Evolutionary conservation across 1,140 invertebrate species (phyloP).

Genomic region (Achroia grisella): DNA sequence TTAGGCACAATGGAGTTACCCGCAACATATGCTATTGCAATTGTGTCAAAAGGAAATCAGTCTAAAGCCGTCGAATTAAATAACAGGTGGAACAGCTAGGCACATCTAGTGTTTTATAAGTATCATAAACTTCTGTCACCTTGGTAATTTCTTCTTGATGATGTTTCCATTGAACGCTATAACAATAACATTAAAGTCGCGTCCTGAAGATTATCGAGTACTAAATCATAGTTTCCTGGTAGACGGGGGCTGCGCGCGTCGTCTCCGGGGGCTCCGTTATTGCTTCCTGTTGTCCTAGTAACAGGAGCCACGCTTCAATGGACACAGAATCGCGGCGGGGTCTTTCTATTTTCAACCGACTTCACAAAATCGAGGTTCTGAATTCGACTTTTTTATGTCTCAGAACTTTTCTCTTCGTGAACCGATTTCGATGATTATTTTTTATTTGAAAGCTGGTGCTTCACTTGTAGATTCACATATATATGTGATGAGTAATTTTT

Average conservation of each 20-base stretch:
- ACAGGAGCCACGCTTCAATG: constrained; percentile 29
- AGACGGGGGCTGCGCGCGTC: constrained; percentile 17
- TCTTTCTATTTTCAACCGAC: not conserved
- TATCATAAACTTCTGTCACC: too few species aligned
- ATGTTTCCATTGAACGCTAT: not conserved
- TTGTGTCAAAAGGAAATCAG: too few species aligned
- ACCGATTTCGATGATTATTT: too few species aligned
- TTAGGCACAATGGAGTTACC: too few species aligned
- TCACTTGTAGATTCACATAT: too few species aligned
- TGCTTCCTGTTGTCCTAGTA: constrained; percentile 67
- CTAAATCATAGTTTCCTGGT: constrained; percentile 64
- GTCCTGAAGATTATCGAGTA: constrained; percentile 23
- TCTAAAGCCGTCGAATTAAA: too few species aligned
- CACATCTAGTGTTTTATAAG: too few species aligned
- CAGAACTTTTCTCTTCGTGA: too few species aligned
- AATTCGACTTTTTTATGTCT: constrained; percentile 13
- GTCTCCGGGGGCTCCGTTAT: constrained; percentile 49
- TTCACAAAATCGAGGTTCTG: not conserved
- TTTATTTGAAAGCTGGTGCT: too few species aligned
- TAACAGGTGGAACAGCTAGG: too few species aligned
- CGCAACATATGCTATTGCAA: too few species aligned
- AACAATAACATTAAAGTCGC: constrained; percentile 6
- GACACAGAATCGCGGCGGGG: constrained; percentile 5
- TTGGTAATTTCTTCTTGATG: not conserved
- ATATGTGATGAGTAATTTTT: too few species aligned